A percentile compares a stretch with the other conserved stretches of the same genome.
Conservation (phyloP, 53 echinoderm and acorn worm genomes). For the Echinarachnius parma region DNA sequence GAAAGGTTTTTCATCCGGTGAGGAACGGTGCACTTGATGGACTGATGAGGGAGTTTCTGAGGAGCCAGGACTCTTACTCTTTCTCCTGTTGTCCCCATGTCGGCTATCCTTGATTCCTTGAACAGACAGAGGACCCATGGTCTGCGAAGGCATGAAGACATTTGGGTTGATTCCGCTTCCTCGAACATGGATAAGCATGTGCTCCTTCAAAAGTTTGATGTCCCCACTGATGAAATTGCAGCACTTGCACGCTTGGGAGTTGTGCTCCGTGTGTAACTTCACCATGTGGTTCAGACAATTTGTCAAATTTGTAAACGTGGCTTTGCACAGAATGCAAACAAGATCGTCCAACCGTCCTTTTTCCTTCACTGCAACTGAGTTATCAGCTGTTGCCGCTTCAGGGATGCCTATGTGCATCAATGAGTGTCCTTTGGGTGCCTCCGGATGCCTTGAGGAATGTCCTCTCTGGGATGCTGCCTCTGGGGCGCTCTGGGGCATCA, state of each 20-base stretch:
- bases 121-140: slow-evolving; percentile 17
- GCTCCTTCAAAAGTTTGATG: slow-evolving; percentile 59
- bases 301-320: slow-evolving; percentile 65
- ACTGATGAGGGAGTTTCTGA: too few relatives aligned
- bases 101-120: slow-evolving; percentile 13
- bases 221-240: slow-evolving; percentile 80
- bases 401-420: too few relatives aligned
- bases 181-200: slow-evolving; percentile 75
- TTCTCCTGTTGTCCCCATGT: slow-evolving; percentile 14
- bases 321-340: slow-evolving; percentile 86
- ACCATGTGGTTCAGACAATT: slow-evolving; percentile 96
- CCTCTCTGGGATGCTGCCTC: too few relatives aligned
- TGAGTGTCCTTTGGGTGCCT: too few relatives aligned
- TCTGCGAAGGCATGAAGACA: slow-evolving; percentile 23
- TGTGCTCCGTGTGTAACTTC: slow-evolving; percentile 73
- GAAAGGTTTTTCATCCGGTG: too few relatives aligned
- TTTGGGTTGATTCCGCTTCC: slow-evolving; percentile 21
- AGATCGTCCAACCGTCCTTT: slow-evolving; percentile 20
- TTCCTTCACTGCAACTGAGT: neutral
- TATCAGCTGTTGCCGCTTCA: neutral
- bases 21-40: too few relatives aligned
- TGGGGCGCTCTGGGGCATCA: too few relatives aligned
- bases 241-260: slow-evolving; percentile 81
- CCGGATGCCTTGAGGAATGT: too few relatives aligned
- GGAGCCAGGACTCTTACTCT: too few relatives aligned